A percentile compares a stretch with the other conserved stretches of the same genome.
Conservation (phyloP, 2,888 invertebrate genomes). For the Macrosiphum euphorbiae region DNA sequence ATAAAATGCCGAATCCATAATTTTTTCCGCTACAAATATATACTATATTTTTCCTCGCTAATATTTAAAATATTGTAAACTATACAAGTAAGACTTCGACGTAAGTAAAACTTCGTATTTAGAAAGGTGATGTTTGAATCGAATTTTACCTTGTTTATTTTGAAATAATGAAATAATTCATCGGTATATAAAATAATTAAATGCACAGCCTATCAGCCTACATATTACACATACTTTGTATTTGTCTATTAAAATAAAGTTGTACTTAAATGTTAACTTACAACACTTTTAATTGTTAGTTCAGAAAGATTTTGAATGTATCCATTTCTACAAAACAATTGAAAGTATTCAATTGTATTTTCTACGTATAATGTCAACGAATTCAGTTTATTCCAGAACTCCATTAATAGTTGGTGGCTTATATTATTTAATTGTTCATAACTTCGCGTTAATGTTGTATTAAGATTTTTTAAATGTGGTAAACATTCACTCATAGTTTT, state of each 20-base stretch:
- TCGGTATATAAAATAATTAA: background rate
- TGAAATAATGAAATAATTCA: background rate
- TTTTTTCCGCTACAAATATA: background rate
- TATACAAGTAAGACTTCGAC: too few relatives aligned
- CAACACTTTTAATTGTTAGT: slow-evolving; percentile 20
- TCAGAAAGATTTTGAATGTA: slow-evolving; percentile 4
- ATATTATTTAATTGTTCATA: background rate
- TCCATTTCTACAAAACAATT: background rate
- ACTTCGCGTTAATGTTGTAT: background rate
- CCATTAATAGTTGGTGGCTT: background rate
- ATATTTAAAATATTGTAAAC: background rate
- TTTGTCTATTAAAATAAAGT: too few relatives aligned
- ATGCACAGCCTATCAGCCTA: background rate
- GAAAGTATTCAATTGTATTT: background rate
- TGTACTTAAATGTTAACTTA: too few relatives aligned
- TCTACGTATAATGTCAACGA: background rate
- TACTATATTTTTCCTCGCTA: too few relatives aligned
- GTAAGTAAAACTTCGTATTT: background rate
- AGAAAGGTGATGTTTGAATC: background rate
- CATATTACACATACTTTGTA: background rate
- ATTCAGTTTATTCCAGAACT: background rate
- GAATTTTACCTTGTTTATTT: background rate
- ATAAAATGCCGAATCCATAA: background rate
- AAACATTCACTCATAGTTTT: background rate
- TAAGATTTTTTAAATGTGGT: background rate